Evolutionary conservation across 2,888 invertebrate species (phyloP), one percentile per base, ranked within the genome.

Genomic region (Nymphalis urticae): DNA sequence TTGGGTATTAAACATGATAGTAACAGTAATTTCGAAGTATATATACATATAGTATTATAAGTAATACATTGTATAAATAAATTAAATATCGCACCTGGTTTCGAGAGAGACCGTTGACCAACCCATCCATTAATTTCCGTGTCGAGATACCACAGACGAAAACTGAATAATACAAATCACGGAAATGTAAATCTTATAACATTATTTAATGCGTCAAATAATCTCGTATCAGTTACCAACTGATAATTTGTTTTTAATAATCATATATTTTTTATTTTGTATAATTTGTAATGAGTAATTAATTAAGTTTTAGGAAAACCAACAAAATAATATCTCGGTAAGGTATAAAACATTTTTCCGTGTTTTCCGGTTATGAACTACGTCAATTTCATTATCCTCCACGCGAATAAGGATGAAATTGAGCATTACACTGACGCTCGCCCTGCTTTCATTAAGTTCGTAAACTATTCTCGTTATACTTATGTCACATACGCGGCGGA

Each of bases 341-440:
- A n/a, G 36, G 36, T 42, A 58, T 36, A 58, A 13, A 27, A 36
- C 58, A n/a, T 19, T 48, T 61, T 66, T 70, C 63, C 70, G 66
- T 54, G 56, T 66, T 70, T 42, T 54, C 66, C 13, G 54, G 36
- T 66, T 60, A 70, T 50, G 19, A 61, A 10, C 27, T 58, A 47
- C 62, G 36, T 50, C 53, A 51, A 68, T 27, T 60, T 64, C 42
- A 60, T 64, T 79, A 80, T 70, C 70, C 72, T 66, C 76, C 58
- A 9, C 42, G 58, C 36, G 36, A 56, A 42, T 58, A 42, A 42
- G 36, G 42, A 58, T 42, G 58, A 58, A 58, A 58, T 58, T 59
- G 48, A 62, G 66, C 71, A 66, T 71, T 71, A 65, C 62, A 73
- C 69, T 76, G 75, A 76, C 76, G 76, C 70, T 48, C 68, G 73